Evolutionary conservation across 1,140 invertebrate genomes (phyloP).

Genomic region (Diploscapter pachys): DNA sequence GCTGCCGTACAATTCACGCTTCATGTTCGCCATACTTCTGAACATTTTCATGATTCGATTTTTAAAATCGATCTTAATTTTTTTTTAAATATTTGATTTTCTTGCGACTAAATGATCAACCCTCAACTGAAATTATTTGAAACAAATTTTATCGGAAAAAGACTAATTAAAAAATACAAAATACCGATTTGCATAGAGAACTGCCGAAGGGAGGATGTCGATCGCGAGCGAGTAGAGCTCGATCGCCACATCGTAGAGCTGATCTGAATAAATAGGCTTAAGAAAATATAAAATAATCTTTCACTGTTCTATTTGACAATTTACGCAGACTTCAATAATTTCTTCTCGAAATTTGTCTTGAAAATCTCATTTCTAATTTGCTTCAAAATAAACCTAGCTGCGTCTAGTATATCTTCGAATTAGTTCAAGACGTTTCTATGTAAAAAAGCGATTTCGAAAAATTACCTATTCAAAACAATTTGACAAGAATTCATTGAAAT

Average conservation of each 20-base stretch:
- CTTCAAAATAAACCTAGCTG: too few species aligned
- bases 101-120: too few species aligned
- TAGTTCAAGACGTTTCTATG: too few species aligned
- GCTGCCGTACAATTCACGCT: conserved; percentile 76
- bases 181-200: conserved; percentile 69
- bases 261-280: conserved; percentile 67
- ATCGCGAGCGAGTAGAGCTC: conserved; percentile 86
- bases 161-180: background rate
- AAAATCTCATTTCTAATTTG: too few species aligned
- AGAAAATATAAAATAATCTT: background rate
- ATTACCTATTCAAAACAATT: background rate
- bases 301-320: background rate
- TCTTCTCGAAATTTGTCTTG: background rate
- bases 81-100: too few species aligned
- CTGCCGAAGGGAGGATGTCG: conserved; percentile 74
- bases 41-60: background rate
- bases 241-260: conserved; percentile 83
- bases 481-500: background rate
- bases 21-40: conserved; percentile 76
- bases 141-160: background rate
- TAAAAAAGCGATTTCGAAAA: too few species aligned
- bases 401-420: too few species aligned
- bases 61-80: too few species aligned
- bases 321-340: background rate
- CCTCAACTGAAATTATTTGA: background rate